Percentiles rank a stretch among this genome's conserved stretches.
phyloP scores from a whole-genome alignment of 2,888 invertebrate species.

The Therioaphis trifolii region DNA sequence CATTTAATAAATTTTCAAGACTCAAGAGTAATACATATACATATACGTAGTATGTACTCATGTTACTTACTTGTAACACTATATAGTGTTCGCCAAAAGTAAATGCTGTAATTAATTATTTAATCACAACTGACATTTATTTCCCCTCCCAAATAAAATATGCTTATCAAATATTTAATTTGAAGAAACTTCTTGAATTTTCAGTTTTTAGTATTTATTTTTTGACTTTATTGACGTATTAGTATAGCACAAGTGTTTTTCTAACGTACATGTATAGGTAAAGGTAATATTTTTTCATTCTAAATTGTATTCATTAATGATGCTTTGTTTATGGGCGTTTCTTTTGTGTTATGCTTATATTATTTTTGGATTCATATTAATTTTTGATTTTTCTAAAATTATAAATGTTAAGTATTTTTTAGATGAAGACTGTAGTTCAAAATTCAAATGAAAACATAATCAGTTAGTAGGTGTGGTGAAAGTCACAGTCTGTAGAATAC shows the following conservation, averaged over 20 bases:
- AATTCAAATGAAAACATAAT: not conserved
- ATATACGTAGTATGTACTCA: no score
- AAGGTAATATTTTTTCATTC: not conserved
- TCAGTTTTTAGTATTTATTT: slow-evolving; percentile 9
- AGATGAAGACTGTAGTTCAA: not conserved
- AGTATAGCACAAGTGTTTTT: not conserved
- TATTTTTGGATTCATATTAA: not conserved
- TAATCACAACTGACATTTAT: slow-evolving; percentile 4
- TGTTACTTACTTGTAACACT: no score
- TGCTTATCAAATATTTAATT: not conserved
- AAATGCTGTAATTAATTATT: slow-evolving; percentile 40
- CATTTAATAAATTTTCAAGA: no score
- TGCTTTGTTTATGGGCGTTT: not conserved
- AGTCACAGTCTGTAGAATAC: not conserved
- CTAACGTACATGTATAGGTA: not conserved
- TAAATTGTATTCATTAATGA: not conserved
- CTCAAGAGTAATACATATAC: no score
- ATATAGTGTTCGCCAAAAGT: no score
- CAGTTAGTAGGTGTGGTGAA: not conserved
- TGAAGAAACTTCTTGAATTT: not conserved
- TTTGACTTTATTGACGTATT: not conserved
- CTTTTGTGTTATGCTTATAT: not conserved
- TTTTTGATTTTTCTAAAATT: not conserved
- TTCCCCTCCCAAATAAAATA: slow-evolving; percentile 6
- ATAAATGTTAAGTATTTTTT: not conserved